Base-by-base conservation (phyloP, 1,140 invertebrate genomes). In the Tenebrio molitor region DNA sequence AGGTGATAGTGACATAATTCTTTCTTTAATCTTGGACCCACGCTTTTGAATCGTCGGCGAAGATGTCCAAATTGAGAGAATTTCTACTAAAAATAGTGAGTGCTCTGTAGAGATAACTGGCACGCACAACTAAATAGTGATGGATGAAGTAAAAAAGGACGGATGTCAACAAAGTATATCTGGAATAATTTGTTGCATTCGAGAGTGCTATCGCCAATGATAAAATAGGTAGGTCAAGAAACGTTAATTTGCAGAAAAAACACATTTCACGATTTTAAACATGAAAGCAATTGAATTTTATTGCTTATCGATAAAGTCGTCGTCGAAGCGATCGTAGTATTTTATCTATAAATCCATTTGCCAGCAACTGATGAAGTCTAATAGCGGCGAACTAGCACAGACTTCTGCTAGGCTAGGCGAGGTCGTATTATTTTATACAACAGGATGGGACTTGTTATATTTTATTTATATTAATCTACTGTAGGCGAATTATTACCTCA, bases 361-460 rank as follows among this genome's bases (percentile, higher is more conserved):
- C 50, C 25, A 58, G 0, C 15, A 58, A 58, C 50, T 66, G 70
- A 72, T 72, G 66, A 58, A 67, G 70, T 72, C 67, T 72, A 72
- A 63, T 73, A 69, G 58, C 41, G 29, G 17, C 44, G 71, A 62
- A 65, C 62, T 65, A 39, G 62, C 62, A 65, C 50, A 58, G 50
- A 65, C 62, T 65, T 65, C 14, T 29, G 33, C 33, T 65, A 42
- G 39, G 33, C 64, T 68, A 75, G 73, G 74, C 76, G 73, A 77
- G 71, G 76, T 73, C 73, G 68, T 74, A 74, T 74, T 77, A 73
- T 75, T 75, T 75, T 71, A 75, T 75, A 72, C 70, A 33, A 77
- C 78, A 79, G 78, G 78, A 79, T 79, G 78, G 78, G 70, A 77
- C 76, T 76, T 78, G 76, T 79, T 79, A 79, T 78, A 79, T 79